Evolutionary conservation across 2,113 vertebrate species (phyloP).

Genomic region (Cavia aperea): DNA sequence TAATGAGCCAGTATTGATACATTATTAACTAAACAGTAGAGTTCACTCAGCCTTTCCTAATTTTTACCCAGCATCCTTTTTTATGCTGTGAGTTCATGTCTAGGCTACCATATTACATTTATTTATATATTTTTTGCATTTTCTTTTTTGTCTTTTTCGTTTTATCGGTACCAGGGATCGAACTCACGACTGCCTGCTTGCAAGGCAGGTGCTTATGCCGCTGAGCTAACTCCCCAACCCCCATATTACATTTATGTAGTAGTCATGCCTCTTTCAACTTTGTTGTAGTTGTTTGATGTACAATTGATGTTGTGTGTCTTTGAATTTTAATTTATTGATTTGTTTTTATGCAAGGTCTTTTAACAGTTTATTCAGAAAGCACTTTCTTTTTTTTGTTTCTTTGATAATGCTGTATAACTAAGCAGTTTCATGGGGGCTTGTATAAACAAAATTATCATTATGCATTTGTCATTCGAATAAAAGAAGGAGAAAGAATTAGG

Average conservation of each 20-base stretch:
- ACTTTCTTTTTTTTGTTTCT: not conserved
- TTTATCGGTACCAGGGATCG: too few relatives aligned
- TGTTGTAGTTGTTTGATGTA: not conserved
- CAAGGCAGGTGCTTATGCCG: too few relatives aligned
- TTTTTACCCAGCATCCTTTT: not conserved
- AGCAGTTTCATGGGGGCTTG: not conserved
- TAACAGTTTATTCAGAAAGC: not conserved
- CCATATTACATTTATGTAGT: not conserved
- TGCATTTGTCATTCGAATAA: slow-evolving; percentile 4
- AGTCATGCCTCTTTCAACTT: not conserved
- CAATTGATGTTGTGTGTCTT: not conserved
- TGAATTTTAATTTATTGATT: slow-evolving; percentile 11
- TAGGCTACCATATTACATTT: not conserved
- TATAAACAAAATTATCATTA: not conserved
- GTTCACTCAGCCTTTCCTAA: not conserved
- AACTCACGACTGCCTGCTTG: too few relatives aligned
- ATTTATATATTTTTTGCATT: too few relatives aligned
- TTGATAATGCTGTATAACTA: not conserved
- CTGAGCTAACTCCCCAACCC: too few relatives aligned
- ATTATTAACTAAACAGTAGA: not conserved
- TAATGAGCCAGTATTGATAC: not conserved
- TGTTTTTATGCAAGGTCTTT: not conserved
- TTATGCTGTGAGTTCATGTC: not conserved
- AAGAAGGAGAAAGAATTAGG: not conserved
- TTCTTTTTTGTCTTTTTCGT: too few relatives aligned